Evolutionary conservation across 2,888 invertebrate species (phyloP).

Genomic region (Eupithecia dodoneata): DNA sequence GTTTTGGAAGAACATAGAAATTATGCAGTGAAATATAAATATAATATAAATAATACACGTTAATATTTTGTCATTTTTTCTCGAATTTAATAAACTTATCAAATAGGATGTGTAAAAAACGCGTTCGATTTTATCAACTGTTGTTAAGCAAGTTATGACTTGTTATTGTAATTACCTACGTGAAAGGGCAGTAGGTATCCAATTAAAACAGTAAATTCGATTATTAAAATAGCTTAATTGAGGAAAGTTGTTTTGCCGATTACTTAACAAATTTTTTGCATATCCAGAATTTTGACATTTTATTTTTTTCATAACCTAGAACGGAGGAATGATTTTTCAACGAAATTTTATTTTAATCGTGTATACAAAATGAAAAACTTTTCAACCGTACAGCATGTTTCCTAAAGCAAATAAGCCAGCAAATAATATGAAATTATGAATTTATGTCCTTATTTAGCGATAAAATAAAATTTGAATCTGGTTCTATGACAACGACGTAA

Average conservation of each 20-base stretch:
- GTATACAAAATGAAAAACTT: background rate
- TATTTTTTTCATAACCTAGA: background rate
- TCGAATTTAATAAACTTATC: background rate
- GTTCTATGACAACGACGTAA: background rate
- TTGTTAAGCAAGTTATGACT: background rate
- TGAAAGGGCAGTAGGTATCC: conserved; percentile 28
- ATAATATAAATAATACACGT: no score
- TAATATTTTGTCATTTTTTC: background rate
- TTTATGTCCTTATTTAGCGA: background rate
- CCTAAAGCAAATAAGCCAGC: background rate
- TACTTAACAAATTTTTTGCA: background rate
- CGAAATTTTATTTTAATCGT: background rate
- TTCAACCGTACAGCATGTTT: background rate
- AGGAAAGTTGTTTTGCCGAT: background rate
- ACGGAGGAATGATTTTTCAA: background rate
- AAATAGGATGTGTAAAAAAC: background rate
- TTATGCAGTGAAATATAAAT: no score
- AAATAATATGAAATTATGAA: background rate
- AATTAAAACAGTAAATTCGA: conserved; percentile 13
- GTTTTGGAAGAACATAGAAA: background rate
- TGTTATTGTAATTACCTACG: background rate
- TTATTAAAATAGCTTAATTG: conserved; percentile 15
- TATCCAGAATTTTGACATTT: background rate
- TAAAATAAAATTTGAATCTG: background rate
- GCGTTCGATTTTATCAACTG: background rate